These are phyloP conservation scores for Tetragonula clypearis DNA, from an alignment of 1,140 invertebrate species.

Conservation along the genomic window DNA sequence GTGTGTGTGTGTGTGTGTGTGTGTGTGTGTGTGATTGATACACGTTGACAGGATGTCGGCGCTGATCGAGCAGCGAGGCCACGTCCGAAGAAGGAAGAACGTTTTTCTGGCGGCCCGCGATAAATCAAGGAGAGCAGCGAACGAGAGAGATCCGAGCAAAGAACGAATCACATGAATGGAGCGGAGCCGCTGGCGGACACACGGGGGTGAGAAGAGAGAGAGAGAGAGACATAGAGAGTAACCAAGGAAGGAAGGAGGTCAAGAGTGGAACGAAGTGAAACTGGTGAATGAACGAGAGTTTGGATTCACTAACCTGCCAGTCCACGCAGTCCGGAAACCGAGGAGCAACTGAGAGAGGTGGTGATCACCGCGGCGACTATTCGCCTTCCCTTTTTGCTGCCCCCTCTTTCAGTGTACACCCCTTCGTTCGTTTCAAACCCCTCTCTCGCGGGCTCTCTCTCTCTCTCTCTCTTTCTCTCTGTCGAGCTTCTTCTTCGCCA, in stretches of 20 bases:
- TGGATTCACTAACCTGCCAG: constrained; percentile 64
- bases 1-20: too few relatives aligned
- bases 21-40: background rate
- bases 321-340: constrained; percentile 66
- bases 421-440: constrained; percentile 23
- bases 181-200: constrained; percentile 22
- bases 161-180: constrained; percentile 40
- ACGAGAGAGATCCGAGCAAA: constrained; percentile 14
- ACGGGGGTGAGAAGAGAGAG: constrained; percentile 25
- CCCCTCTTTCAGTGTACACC: constrained; percentile 39
- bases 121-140: constrained; percentile 29
- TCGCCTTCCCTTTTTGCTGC: constrained; percentile 54
- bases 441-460: background rate
- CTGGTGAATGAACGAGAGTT: constrained; percentile 64
- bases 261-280: constrained; percentile 48
- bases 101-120: background rate
- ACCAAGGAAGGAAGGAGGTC: constrained; percentile 39
- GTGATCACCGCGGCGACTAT: constrained; percentile 58
- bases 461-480: background rate
- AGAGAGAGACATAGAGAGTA: constrained; percentile 27
- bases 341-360: constrained; percentile 65
- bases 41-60: background rate
- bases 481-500: too few relatives aligned
- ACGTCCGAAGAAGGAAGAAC: background rate
- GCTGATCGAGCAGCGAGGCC: background rate